Evolutionary conservation across 1,140 invertebrate species (phyloP), one percentile per base, ranked within the genome.

Genomic region (Aphaenogaster floridana): DNA sequence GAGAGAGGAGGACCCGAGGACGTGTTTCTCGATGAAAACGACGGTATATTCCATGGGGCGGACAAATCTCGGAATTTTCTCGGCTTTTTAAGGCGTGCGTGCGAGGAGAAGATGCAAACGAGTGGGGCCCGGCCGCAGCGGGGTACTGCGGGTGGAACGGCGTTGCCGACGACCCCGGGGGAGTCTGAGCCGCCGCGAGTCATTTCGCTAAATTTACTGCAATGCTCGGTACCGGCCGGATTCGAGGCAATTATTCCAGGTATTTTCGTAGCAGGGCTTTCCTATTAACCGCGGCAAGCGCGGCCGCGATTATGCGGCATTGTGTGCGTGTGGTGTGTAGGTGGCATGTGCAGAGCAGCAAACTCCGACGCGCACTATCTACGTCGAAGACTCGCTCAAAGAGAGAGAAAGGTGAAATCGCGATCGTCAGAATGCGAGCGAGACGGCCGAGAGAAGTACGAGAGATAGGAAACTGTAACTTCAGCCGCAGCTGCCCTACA

Each of bases 241-340:
- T 87, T 88, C 90, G 69, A 92, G 88, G 86, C 92, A 93, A 93
- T 93, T 93, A 93, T 91, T 90, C 88, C 74, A 91, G 91, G 88
- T 89, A 93, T 93, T 93, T 92, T 93, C 91, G 89, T 93, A 91
- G 92, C 90, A 92, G 83, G 80, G 89, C 88, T 93, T 91, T 92
- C 92, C 92, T 93, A 92, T 93, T 93, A 93, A 87, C 88, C 85
- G 52, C 57, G 39, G n/a, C 9, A 34, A 59, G 78, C n/a, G 69
- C 9, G 48, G 36, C 52, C 63, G 57, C 85, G 86, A 89, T 90
- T 90, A 90, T 86, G 78, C 72, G 36, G 54, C 21, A 11, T 52
- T 39, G 76, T 54, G 28, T 54, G 48, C 66, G 39, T 34, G 50
- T 21, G 15, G 5, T 57, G 66, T 80, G 76, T 86, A 88, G 86